Percentiles rank a stretch among this genome's conserved stretches.
Evolutionary conservation across 2,113 vertebrate genomes (phyloP).

Genomic region (Sebastes fasciatus): DNA sequence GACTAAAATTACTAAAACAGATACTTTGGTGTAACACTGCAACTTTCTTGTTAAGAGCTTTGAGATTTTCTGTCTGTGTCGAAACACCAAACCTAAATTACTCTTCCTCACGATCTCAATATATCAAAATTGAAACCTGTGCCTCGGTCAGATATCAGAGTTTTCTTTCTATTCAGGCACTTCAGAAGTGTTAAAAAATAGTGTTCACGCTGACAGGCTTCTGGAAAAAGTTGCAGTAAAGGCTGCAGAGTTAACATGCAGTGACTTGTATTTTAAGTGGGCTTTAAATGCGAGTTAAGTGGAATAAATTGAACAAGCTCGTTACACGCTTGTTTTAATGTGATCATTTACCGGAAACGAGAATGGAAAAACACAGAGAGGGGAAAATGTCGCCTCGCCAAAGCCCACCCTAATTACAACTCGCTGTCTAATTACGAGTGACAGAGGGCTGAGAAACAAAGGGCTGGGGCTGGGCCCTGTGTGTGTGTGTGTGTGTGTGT

Average conservation of each 20-base stretch:
- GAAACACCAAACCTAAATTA: not conserved
- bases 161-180: not conserved
- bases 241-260: constrained; percentile 1
- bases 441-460: constrained; percentile 59
- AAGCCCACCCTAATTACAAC: constrained; percentile 56
- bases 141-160: not conserved
- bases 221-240: constrained; percentile 3
- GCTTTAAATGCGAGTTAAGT: constrained; percentile 49
- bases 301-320: constrained; percentile 64
- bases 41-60: not conserved
- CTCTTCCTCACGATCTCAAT: not conserved
- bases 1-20: constrained; percentile 6
- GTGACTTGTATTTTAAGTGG: constrained; percentile 40
- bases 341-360: constrained; percentile 44
- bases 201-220: not conserved
- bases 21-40: not conserved
- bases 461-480: constrained; percentile 24
- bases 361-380: constrained; percentile 54
- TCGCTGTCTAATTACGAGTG: constrained; percentile 66
- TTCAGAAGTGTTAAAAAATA: not conserved
- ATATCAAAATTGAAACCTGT: not conserved
- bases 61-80: not conserved
- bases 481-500: too few relatives aligned
- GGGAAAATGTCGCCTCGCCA: constrained; percentile 53
- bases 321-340: constrained; percentile 60